Conservation (phyloP, 2,888 invertebrate genomes). For the Neuroscelio doddi region DNA sequence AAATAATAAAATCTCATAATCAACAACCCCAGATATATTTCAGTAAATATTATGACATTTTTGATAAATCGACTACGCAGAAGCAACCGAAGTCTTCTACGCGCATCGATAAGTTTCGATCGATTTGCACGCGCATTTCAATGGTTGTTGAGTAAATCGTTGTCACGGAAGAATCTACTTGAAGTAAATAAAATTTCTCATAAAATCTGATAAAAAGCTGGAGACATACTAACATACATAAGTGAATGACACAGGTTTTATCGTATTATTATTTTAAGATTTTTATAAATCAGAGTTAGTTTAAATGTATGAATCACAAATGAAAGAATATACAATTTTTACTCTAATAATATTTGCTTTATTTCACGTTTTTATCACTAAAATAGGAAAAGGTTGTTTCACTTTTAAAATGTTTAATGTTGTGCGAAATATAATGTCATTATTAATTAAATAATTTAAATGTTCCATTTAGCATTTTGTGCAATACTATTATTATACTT, state of each 20-base stretch:
- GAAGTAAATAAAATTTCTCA: constrained; percentile 25
- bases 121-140: constrained; percentile 32
- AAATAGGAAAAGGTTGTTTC: too few relatives aligned
- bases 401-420: not conserved
- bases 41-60: too few relatives aligned
- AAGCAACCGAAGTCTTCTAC: not conserved
- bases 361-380: not conserved
- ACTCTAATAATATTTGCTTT: not conserved
- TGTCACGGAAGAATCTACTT: constrained; percentile 18
- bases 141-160: constrained; percentile 30
- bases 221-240: not conserved
- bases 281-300: not conserved
- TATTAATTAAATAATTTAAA: not conserved
- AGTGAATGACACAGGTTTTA: not conserved
- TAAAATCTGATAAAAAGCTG: constrained; percentile 1
- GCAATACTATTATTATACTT: too few relatives aligned
- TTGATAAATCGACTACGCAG: constrained; percentile 1
- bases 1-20: too few relatives aligned
- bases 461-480: too few relatives aligned
- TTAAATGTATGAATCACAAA: not conserved
- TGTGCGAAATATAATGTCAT: not conserved
- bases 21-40: too few relatives aligned
- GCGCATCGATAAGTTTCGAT: constrained; percentile 11
- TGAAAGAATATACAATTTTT: constrained; percentile 2
- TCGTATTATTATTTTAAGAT: not conserved